Percentiles rank a stretch among this genome's conserved stretches.
Conservation (phyloP, 2,113 vertebrate genomes). For the Phaethon lepturus region DNA sequence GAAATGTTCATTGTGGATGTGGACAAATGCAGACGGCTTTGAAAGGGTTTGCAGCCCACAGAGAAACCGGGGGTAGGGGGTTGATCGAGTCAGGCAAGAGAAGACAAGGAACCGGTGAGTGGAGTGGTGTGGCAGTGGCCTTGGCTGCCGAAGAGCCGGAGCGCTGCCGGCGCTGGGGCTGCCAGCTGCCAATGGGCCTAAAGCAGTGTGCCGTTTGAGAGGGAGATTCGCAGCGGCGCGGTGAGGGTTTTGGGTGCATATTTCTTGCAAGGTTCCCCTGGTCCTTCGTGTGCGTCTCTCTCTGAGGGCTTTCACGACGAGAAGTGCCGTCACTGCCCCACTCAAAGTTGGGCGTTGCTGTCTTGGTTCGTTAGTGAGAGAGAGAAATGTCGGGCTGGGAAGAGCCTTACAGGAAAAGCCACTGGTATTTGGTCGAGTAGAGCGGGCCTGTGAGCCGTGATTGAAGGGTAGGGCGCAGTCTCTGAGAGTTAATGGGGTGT, state of each 20-base stretch:
- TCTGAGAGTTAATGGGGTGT: neutral
- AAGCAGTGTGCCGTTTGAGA: neutral
- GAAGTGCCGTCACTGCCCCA: fast-evolving
- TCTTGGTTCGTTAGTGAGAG: neutral
- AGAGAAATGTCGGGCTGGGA: neutral
- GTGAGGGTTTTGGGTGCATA: neutral
- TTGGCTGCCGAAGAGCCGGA: fast-evolving
- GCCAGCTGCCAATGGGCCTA: neutral
- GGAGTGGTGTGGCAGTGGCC: neutral
- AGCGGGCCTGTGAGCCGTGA: neutral
- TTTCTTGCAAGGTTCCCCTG: neutral
- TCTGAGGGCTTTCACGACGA: neutral
- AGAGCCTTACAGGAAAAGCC: neutral
- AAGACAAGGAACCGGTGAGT: neutral
- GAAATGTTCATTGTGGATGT: neutral
- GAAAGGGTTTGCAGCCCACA: neutral
- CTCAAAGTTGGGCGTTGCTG: neutral
- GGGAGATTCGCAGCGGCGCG: neutral
- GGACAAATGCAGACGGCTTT: neutral
- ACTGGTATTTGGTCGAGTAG: neutral
- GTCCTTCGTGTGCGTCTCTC: fast-evolving
- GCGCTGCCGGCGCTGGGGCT: neutral
- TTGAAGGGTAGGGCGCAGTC: neutral
- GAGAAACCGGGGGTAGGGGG: neutral
- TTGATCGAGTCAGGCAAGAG: fast-evolving